Percentiles rank a stretch among this genome's conserved stretches.
These are phyloP conservation scores for Dermolepida albohirtum DNA, from an alignment of 2,888 invertebrate species.

Conservation along the genomic window DNA sequence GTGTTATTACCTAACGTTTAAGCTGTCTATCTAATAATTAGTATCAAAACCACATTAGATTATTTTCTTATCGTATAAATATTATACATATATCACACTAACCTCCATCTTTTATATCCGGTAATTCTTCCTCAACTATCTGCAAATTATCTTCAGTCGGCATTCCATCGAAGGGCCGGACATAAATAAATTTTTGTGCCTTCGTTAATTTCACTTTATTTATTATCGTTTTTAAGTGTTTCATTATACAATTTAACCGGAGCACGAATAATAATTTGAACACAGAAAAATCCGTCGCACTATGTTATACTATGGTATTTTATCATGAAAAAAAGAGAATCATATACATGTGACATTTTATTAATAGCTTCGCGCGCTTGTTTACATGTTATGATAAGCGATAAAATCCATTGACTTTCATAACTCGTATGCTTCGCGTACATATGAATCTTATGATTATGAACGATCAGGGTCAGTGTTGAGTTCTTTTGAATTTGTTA, in stretches of 20 bases:
- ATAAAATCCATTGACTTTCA: constrained; percentile 21
- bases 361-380: constrained; percentile 15
- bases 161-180: constrained; percentile 73
- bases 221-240: constrained; percentile 31
- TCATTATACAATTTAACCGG: constrained; percentile 5
- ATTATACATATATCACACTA: constrained; percentile 48
- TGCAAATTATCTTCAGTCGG: constrained; percentile 73
- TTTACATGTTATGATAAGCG: constrained; percentile 25
- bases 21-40: no score
- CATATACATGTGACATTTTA: constrained; percentile 5
- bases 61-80: no score
- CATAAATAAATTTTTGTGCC: constrained; percentile 73
- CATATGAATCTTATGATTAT: no score
- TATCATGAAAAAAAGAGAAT: not conserved
- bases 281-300: constrained; percentile 5
- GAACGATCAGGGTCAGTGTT: no score
- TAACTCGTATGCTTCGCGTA: not conserved
- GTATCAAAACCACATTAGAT: no score
- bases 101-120: constrained; percentile 76
- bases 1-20: no score
- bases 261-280: not conserved
- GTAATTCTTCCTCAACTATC: constrained; percentile 74
- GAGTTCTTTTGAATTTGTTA: no score
- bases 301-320: not conserved
- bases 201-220: constrained; percentile 61